Evolutionary conservation across 2,113 vertebrate species (phyloP).

Genomic region (Tringa solitaria): DNA sequence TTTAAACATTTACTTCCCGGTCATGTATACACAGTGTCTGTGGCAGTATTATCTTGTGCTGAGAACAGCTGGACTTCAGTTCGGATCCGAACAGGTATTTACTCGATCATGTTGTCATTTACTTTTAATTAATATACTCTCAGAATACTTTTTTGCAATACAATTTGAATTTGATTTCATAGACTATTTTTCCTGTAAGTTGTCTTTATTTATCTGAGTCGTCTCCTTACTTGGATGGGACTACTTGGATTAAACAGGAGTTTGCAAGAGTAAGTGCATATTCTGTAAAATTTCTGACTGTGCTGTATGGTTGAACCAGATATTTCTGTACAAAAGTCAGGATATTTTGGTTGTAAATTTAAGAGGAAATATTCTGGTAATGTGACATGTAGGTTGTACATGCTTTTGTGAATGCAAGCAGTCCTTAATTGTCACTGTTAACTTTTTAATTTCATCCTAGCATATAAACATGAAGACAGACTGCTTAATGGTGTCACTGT

Average conservation of each 20-base stretch:
- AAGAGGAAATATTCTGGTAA: neutral
- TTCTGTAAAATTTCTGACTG: neutral
- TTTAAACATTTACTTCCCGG: conserved; percentile 34
- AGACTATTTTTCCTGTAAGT: neutral
- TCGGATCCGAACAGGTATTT: conserved; percentile 59
- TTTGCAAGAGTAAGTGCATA: neutral
- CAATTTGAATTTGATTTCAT: neutral
- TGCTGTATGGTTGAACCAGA: neutral
- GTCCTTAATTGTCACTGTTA: neutral
- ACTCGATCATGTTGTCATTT: neutral
- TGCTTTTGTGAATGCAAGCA: neutral
- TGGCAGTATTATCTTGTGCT: conserved; percentile 7
- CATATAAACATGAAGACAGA: neutral
- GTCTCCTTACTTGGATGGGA: neutral
- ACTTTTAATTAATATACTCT: neutral
- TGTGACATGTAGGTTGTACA: neutral
- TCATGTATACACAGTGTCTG: conserved; percentile 11
- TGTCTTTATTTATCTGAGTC: neutral
- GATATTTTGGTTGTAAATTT: neutral
- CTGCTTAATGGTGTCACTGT: neutral
- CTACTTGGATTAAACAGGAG: neutral
- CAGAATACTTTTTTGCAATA: neutral
- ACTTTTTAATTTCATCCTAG: neutral
- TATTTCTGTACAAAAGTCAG: neutral
- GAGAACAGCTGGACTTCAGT: neutral